Evolutionary conservation across 2,888 invertebrate species (phyloP).

Genomic region (Diadegma fenestrale): DNA sequence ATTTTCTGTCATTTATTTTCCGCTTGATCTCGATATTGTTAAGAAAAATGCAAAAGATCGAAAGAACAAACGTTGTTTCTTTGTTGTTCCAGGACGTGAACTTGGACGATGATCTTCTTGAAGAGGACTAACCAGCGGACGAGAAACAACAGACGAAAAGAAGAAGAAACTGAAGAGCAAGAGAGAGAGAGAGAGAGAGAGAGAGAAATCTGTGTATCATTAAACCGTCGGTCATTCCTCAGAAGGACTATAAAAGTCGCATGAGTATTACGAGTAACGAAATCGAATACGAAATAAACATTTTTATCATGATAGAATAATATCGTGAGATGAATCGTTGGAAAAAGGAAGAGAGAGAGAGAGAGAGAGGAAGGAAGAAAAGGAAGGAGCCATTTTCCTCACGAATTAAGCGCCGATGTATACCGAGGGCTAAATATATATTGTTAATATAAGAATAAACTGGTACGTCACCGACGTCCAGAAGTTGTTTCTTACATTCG

Average conservation of each 20-base stretch:
- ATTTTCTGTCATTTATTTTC: no score
- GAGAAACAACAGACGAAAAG: not conserved
- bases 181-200: constrained; percentile 69
- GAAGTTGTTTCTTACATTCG: constrained; percentile 30
- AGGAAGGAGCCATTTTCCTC: constrained; percentile 22
- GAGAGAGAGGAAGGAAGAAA: not conserved
- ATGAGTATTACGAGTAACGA: constrained; percentile 67
- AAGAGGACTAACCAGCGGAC: constrained; percentile 85
- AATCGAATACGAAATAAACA: constrained; percentile 39
- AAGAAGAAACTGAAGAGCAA: constrained; percentile 59
- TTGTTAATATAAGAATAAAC: constrained; percentile 71
- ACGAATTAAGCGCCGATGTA: constrained; percentile 52
- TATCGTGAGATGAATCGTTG: constrained; percentile 28
- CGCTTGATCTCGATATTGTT: no score
- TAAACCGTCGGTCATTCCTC: constrained; percentile 66
- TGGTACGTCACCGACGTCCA: constrained; percentile 54
- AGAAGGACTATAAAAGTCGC: constrained; percentile 65
- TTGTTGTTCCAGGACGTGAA: constrained; percentile 88
- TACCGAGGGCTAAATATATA: constrained; percentile 67
- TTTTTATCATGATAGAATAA: constrained; percentile 48
- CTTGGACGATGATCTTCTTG: constrained; percentile 90
- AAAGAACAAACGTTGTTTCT: constrained; percentile 41
- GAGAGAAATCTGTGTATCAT: constrained; percentile 45
- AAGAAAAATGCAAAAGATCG: not conserved
- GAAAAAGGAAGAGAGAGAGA: not conserved